phyloP scores from a whole-genome alignment of 2,797 vertebrate species.

The Gymnodraco acuticeps region DNA sequence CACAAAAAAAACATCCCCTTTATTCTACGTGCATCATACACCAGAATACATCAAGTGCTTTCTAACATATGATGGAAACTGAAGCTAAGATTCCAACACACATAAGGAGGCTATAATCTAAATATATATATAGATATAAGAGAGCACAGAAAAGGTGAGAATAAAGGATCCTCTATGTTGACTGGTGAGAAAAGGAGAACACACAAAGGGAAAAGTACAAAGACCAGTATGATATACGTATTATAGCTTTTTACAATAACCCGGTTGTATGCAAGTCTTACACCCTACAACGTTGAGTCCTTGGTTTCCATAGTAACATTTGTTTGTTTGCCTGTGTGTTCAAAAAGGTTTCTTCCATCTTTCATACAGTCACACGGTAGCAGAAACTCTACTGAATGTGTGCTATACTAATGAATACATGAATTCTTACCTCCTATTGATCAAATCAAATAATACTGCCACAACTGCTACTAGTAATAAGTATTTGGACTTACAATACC shows the following conservation, averaged over 20 bases:
- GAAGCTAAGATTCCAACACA: constrained; percentile 2
- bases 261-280: constrained; percentile 18
- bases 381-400: background rate
- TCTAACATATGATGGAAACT: background rate
- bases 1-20: constrained; percentile 3
- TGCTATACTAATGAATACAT: background rate
- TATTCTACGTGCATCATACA: background rate
- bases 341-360: constrained; percentile 21
- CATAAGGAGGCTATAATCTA: background rate
- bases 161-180: constrained; percentile 4
- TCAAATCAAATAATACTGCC: background rate
- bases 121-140: background rate
- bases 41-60: background rate
- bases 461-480: background rate
- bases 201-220: constrained; percentile 2
- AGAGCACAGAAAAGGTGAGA: background rate
- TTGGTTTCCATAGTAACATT: constrained; percentile 63
- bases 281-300: constrained; percentile 36
- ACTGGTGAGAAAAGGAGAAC: constrained; percentile 19
- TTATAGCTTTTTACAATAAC: background rate
- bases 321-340: constrained; percentile 24
- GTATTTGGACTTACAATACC: no score
- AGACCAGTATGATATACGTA: constrained; percentile 3
- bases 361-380: background rate
- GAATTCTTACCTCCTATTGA: background rate